Conservation (phyloP, 2,888 invertebrate genomes). For the Hirtodrosophila duncani region DNA sequence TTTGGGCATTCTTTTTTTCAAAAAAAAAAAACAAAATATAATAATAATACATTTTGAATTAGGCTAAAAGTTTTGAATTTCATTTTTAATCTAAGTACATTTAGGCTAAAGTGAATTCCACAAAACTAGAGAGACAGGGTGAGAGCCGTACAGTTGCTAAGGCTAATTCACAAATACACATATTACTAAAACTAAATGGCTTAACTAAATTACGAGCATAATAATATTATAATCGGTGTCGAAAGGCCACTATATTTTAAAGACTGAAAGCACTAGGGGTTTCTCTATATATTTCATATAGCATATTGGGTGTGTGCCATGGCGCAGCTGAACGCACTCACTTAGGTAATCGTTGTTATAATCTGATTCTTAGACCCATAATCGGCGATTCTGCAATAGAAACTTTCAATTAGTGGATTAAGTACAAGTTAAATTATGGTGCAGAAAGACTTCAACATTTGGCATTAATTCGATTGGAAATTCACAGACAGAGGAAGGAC, state of each 20-base stretch:
- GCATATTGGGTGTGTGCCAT: conserved; percentile 13
- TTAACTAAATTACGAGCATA: conserved; percentile 23
- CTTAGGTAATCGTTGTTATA: conserved; percentile 80
- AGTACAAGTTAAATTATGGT: too few relatives aligned
- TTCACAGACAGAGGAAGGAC: too few relatives aligned
- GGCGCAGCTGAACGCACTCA: conserved; percentile 30
- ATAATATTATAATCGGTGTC: conserved; percentile 55
- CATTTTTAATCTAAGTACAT: conserved; percentile 35
- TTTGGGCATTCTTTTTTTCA: too few relatives aligned
- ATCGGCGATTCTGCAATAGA: conserved; percentile 80
- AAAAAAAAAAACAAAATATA: too few relatives aligned
- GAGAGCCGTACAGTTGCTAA: too few relatives aligned
- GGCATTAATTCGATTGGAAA: too few relatives aligned
- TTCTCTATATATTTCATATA: conserved; percentile 14
- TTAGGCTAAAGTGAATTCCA: too few relatives aligned
- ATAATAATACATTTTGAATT: too few relatives aligned
- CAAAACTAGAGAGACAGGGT: not conserved
- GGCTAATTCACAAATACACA: too few relatives aligned
- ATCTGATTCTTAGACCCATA: conserved; percentile 82
- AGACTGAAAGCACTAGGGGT: conserved; percentile 46
- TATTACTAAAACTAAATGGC: conserved; percentile 18
- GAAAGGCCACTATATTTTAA: conserved; percentile 65
- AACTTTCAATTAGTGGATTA: too few relatives aligned
- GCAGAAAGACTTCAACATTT: too few relatives aligned
- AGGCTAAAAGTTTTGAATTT: conserved; percentile 26